Conservation (phyloP, 2,113 vertebrate genomes). For the Stegostoma tigrinum region DNA sequence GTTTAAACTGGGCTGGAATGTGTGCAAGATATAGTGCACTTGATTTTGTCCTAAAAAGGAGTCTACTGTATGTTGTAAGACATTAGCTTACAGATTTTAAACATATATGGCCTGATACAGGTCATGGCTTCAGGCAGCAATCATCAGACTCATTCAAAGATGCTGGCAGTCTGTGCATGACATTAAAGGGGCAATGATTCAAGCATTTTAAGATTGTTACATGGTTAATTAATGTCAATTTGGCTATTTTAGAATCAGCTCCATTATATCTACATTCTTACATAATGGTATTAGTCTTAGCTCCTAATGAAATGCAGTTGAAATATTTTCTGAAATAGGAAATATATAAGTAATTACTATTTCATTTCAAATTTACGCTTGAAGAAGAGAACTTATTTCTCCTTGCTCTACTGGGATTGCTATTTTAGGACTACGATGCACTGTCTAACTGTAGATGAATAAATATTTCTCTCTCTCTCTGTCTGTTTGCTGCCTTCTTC, state of each 20-base stretch:
- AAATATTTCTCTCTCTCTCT: background rate
- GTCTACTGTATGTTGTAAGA: background rate
- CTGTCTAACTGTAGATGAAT: background rate
- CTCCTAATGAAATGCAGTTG: background rate
- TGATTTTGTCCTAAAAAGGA: background rate
- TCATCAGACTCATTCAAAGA: background rate
- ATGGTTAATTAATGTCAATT: background rate
- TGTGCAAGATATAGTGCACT: background rate
- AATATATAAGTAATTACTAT: background rate
- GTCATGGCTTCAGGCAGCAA: background rate
- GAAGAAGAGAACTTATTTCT: background rate
- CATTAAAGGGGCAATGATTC: background rate
- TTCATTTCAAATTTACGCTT: background rate
- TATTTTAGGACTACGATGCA: too few relatives aligned
- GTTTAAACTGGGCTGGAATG: background rate
- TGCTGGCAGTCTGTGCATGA: background rate
- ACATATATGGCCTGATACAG: background rate
- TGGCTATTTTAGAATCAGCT: background rate
- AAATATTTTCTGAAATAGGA: background rate
- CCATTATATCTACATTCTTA: background rate
- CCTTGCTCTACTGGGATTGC: background rate
- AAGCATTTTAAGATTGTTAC: background rate
- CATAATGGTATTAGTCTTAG: background rate
- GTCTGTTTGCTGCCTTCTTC: background rate
- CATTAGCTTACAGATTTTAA: background rate